These are phyloP conservation scores for Rhombomys opimus DNA, from an alignment of 2,113 vertebrate species.

Conservation along the genomic window DNA sequence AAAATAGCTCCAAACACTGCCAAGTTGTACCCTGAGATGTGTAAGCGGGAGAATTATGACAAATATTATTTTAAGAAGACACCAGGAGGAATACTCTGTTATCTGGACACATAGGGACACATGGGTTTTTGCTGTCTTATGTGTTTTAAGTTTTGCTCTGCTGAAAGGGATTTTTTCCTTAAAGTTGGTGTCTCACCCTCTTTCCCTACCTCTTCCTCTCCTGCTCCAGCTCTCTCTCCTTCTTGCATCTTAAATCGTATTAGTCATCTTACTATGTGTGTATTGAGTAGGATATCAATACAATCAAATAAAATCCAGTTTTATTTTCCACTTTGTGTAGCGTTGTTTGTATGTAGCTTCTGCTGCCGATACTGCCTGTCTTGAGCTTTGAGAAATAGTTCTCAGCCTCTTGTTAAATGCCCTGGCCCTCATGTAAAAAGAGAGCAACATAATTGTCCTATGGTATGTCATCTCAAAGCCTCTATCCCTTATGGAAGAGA, in stretches of 20 bases:
- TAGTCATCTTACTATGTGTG: background rate
- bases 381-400: conserved; percentile 38
- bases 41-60: background rate
- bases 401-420: background rate
- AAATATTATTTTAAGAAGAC: background rate
- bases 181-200: background rate
- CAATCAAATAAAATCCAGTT: background rate
- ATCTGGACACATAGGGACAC: background rate
- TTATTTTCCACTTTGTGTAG: background rate
- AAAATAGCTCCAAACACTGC: background rate
- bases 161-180: background rate
- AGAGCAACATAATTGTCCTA: background rate
- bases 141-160: background rate
- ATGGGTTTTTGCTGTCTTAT: background rate
- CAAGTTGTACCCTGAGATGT: background rate
- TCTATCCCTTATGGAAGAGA: background rate
- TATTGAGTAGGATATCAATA: background rate
- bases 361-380: background rate
- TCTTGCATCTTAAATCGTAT: background rate
- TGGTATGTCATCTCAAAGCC: background rate
- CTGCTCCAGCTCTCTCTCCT: background rate
- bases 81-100: background rate
- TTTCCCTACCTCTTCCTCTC: background rate
- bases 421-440: background rate
- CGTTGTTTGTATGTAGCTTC: background rate